Percentiles rank a stretch among this genome's conserved stretches.
phyloP scores from a whole-genome alignment of 2,113 vertebrate species.

The Hemicordylus capensis region DNA sequence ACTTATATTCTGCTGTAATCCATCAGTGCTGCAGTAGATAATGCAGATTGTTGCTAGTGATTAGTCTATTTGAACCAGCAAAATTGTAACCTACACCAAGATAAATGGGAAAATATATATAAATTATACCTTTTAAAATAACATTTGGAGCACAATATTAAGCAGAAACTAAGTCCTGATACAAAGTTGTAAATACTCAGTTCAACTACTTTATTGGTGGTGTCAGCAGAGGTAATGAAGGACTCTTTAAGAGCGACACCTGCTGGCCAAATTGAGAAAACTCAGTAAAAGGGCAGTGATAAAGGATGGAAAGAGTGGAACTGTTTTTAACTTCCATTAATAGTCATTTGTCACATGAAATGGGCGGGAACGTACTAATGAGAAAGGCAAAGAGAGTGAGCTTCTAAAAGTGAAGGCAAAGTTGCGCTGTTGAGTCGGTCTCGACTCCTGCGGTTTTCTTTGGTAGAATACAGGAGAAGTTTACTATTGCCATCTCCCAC shows the following conservation, averaged over 20 bases:
- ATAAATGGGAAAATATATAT: not conserved
- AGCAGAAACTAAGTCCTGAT: not conserved
- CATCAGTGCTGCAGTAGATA: not conserved
- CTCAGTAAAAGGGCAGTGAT: not conserved
- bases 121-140: not conserved
- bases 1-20: too few species aligned
- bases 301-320: not conserved
- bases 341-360: too few species aligned
- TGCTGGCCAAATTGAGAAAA: not conserved
- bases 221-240: too few species aligned
- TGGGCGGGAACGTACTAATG: too few species aligned
- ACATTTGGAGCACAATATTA: not conserved
- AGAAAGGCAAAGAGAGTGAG: too few species aligned
- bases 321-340: too few species aligned
- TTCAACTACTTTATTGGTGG: not conserved
- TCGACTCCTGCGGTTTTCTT: too few species aligned
- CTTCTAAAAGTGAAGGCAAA: too few species aligned
- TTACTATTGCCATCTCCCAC: too few species aligned
- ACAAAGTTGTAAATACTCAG: not conserved
- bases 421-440: too few species aligned
- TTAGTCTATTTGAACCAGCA: not conserved
- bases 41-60: not conserved
- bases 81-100: not conserved
- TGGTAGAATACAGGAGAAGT: too few species aligned
- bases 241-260: not conserved